Conservation (phyloP, 37 sponge, comb jelly and placozoan genomes). For the Hormiphora californensis region DNA sequence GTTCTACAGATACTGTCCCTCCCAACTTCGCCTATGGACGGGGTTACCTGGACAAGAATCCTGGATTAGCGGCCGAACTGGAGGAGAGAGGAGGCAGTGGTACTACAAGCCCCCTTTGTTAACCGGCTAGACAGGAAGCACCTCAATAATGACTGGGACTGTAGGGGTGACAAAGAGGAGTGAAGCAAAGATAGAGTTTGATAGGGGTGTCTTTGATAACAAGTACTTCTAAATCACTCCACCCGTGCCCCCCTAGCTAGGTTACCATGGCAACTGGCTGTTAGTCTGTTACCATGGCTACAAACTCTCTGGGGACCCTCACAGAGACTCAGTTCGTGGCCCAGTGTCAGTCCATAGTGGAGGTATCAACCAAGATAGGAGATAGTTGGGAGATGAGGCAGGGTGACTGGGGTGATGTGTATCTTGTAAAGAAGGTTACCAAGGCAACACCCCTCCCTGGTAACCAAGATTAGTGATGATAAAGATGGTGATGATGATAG, state of each 20-base stretch:
- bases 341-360: constrained; percentile 51
- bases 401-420: constrained; percentile 4
- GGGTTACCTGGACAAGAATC: constrained; percentile 43
- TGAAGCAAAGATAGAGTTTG: constrained; percentile 1
- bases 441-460: no score
- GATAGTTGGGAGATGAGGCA: constrained; percentile 65
- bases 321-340: constrained; percentile 58
- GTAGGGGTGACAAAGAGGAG: neutral
- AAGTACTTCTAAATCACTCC: constrained; percentile 8
- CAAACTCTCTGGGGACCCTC: no score
- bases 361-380: constrained; percentile 55
- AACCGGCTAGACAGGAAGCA: neutral
- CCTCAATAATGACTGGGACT: constrained; percentile 36
- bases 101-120: constrained; percentile 21
- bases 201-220: constrained; percentile 1
- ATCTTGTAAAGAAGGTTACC: constrained; percentile 4
- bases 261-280: neutral
- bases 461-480: no score
- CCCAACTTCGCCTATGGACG: constrained; percentile 47
- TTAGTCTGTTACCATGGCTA: neutral
- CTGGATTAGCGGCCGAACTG: neutral
- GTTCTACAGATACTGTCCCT: constrained; percentile 52
- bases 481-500: no score
- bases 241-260: neutral
- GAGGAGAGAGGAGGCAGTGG: neutral